Evolutionary conservation across 2,888 invertebrate species (phyloP), one percentile per base, ranked within the genome.

Genomic region (Hemicrepidius hirtus): DNA sequence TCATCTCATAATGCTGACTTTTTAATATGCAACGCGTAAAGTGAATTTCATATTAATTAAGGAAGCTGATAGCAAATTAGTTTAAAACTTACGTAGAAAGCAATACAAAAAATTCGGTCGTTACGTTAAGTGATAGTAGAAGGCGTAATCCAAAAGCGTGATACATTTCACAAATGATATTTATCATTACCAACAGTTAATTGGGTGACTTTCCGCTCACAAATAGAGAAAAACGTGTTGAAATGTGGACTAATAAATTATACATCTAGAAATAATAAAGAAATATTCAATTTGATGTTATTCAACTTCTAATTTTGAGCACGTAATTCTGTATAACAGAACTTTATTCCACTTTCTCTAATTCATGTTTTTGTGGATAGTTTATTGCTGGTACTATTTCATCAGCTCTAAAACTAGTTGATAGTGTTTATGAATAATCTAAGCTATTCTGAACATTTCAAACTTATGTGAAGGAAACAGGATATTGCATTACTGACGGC

Each of bases 301-400:
- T 32, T 37, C 20, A 57, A 37, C 57, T 24, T 24, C 28, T 12
- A 28, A 12, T 20, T 55, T 20, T 55, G 10, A 53, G 6, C 21
- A 37, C 57, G 57, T 57, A 37, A 57, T 57, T 57, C 18, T 12
- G 4, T 55, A 35, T 32, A 13, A 16, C 12, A 35, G 55, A 32
- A 55, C 24, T 13, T 55, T 13, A 35, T 55, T 32, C 37, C 55
- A 57, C 57, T 57, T 57, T 57, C 57, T 37, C 57, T 16, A 40
- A 57, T 37, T 37, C 20, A 2, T 3, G 53, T 53, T 28, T 28
- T 53, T 44, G 1, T 20, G 46, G 6, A 1, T 46, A 46, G 20
- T 16, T 10, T 46, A 18, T 18, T 2, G 16, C 13, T 10, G 3
- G 7, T 6, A 10, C 7, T 46, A 18, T 18, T 10, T 20, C 3